A percentile compares a stretch with the other conserved stretches of the same genome.
phyloP scores from a whole-genome alignment of 2,797 vertebrate genomes.

The Notolepis coatsorum region DNA sequence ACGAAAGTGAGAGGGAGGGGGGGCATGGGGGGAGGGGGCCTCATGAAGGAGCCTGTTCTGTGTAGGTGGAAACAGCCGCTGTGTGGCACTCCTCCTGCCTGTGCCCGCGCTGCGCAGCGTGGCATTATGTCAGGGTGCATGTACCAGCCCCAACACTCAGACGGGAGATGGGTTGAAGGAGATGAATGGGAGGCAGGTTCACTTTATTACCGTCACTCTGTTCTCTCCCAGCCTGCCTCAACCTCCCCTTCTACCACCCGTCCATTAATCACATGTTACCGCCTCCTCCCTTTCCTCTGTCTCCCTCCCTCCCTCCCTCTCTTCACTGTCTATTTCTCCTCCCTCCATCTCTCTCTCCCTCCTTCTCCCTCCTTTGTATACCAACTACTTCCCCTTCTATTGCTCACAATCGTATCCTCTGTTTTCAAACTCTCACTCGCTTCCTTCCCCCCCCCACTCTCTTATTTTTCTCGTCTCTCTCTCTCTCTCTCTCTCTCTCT shows the following conservation, averaged over 20 bases:
- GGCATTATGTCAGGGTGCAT: slow-evolving; percentile 79
- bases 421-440: slow-evolving; percentile 50
- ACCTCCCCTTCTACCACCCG: slow-evolving; percentile 77
- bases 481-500: slow-evolving; percentile 4
- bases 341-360: neutral
- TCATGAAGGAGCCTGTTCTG: slow-evolving; percentile 17
- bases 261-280: slow-evolving; percentile 80
- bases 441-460: slow-evolving; percentile 29
- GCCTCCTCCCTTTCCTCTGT: slow-evolving; percentile 67
- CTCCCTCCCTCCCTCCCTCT: slow-evolving; percentile 45
- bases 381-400: slow-evolving; percentile 60
- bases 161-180: slow-evolving; percentile 78
- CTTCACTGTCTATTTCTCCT: neutral
- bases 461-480: slow-evolving; percentile 23
- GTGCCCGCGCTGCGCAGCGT: slow-evolving; percentile 75
- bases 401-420: slow-evolving; percentile 60
- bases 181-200: slow-evolving; percentile 81
- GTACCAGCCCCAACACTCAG: slow-evolving; percentile 76
- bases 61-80: slow-evolving; percentile 32
- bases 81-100: slow-evolving; percentile 68
- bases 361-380: slow-evolving; percentile 43
- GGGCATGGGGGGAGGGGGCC: slow-evolving; percentile 47
- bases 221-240: slow-evolving; percentile 79
- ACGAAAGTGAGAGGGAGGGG: slow-evolving; percentile 25
- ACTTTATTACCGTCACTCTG: slow-evolving; percentile 84